Conservation (phyloP, 37 sponge, comb jelly and placozoan genomes). For the Tethya wilhelma region DNA sequence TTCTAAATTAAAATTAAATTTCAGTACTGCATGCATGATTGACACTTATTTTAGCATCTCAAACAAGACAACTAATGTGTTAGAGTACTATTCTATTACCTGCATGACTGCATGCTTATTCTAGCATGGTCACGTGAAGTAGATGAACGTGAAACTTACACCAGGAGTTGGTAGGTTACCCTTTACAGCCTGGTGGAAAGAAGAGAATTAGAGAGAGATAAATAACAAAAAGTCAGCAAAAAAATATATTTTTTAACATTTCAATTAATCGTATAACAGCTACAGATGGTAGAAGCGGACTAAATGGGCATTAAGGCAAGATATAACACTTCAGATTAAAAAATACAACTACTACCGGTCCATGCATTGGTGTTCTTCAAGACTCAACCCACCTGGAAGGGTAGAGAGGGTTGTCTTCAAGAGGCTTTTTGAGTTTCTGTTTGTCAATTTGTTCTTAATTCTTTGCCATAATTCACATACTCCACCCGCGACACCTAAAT, state of each 20-base stretch:
- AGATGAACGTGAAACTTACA: slow-evolving; percentile 24
- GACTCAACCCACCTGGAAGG: slow-evolving; percentile 26
- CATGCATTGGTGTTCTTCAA: not conserved
- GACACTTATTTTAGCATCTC: too few species aligned
- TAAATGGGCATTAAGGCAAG: not conserved
- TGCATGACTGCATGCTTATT: too few species aligned
- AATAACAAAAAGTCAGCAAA: too few species aligned
- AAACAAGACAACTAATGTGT: too few species aligned
- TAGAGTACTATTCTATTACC: too few species aligned
- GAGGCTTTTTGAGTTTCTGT: slow-evolving; percentile 6
- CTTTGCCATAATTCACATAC: slow-evolving; percentile 55
- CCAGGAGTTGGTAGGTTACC: slow-evolving; percentile 36
- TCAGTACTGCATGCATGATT: too few species aligned
- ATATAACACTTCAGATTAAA: not conserved
- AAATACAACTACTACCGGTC: not conserved
- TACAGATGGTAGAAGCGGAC: not conserved
- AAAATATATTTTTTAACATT: too few species aligned
- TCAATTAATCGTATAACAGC: too few species aligned
- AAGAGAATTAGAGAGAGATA: not conserved
- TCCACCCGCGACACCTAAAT: slow-evolving; percentile 37
- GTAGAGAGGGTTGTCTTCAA: slow-evolving; percentile 37
- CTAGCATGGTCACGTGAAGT: too few species aligned
- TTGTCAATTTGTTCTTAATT: slow-evolving; percentile 28
- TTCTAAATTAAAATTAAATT: not conserved
- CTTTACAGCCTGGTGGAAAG: slow-evolving; percentile 44